These are phyloP conservation scores for Diloba caeruleocephala DNA, from an alignment of 2,888 invertebrate species.

Conservation along the genomic window DNA sequence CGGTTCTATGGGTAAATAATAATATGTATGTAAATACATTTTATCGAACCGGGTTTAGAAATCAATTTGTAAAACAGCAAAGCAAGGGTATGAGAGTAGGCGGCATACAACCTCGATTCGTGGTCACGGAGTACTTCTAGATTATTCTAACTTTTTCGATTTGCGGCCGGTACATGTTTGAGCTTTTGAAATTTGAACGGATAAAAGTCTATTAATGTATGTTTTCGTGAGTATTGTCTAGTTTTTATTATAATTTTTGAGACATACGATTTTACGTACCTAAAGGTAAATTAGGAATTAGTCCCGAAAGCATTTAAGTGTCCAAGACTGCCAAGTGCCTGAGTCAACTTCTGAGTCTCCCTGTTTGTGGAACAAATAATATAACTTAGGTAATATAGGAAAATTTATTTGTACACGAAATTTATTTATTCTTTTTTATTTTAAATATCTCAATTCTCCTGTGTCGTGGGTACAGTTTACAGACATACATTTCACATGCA, in stretches of 20 bases:
- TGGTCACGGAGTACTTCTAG: constrained; percentile 36
- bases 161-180: constrained; percentile 37
- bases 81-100: constrained; percentile 34
- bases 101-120: constrained; percentile 25
- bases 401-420: no score
- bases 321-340: no score
- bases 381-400: no score
- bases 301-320: no score
- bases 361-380: no score
- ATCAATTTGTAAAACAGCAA: constrained; percentile 51
- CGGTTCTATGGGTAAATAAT: constrained; percentile 45
- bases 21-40: constrained; percentile 53
- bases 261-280: no score
- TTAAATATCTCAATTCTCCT: no score
- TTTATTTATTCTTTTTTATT: no score
- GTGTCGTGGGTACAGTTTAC: no score
- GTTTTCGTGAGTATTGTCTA: constrained; percentile 9
- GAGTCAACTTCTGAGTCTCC: no score
- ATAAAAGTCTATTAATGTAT: constrained; percentile 41
- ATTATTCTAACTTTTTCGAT: constrained; percentile 48
- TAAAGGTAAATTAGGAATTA: not conserved
- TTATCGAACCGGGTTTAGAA: constrained; percentile 42
- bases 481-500: no score
- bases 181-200: constrained; percentile 33
- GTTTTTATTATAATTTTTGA: not conserved